Base-by-base conservation (phyloP, 2,888 invertebrate genomes). In the Dascillus cervinus region DNA sequence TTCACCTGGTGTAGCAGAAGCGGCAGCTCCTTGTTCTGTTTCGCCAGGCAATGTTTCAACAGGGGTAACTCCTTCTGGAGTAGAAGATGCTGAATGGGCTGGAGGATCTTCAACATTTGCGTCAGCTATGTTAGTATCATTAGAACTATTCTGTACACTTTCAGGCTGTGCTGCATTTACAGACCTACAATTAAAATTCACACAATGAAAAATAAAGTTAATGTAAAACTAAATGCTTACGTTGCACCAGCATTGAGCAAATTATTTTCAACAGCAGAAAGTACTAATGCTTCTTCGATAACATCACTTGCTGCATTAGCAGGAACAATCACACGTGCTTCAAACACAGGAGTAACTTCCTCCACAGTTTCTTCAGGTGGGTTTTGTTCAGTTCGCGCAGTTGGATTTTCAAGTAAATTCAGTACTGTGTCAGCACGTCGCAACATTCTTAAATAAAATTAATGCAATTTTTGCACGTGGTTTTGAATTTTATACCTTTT, bases 361-460 rank as follows among this genome's bases (percentile, higher is more conserved):
- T 61, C 61, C 34, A 62, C 62, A 12, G 53, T 53, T 34, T 56
- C 57, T 34, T 60, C 60, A 13, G 57, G 53, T 10, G 56, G 44
- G n/a, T 48, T 38, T 9, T 48, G 41, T 29, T 57, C 55, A 5
- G 50, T 47, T 10, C 53, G 35, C 3, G 47, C 47, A 13, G 50
- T 37, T 22, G 66, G 65, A 47, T 64, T 62, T 46, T 72, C 71
- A 22, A 74, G 50, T 21, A 61, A 55, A 25, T 56, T 57, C 11
- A 73, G 55, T 2, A 67, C 60, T 23, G 62, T 58, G 41, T 65
- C 65, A 2, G 72, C 71, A 20, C 66, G 56, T 20, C 63, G 55
- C 23, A 74, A 43, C 70, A 72, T 72, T 36, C 63, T 61, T 17
- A 17, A 4, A 17, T 6, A 17, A 17, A 6, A 8, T 17, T 17